Evolutionary conservation across 2,113 vertebrate species (phyloP).

Genomic region (Paralichthys olivaceus): DNA sequence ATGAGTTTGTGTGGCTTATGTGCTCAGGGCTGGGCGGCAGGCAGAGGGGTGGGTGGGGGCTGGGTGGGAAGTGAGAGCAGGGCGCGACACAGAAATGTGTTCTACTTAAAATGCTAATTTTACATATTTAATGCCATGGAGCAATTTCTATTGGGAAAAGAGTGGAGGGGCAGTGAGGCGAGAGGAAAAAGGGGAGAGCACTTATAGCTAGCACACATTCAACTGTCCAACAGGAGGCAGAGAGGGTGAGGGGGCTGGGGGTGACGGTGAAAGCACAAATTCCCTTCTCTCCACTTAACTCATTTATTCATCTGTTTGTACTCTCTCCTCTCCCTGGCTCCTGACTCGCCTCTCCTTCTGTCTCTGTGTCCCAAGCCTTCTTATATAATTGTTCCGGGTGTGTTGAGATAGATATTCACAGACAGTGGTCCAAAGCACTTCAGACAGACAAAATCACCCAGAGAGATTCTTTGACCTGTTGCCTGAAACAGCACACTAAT

Average conservation of each 20-base stretch:
- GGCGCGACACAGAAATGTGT: slow-evolving; percentile 74
- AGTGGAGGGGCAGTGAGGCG: slow-evolving; percentile 64
- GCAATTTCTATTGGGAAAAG: slow-evolving; percentile 70
- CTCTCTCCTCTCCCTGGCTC: slow-evolving; percentile 8
- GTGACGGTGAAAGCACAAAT: slow-evolving; percentile 57
- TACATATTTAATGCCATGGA: slow-evolving; percentile 84
- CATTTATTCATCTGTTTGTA: slow-evolving; percentile 77
- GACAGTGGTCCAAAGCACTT: slow-evolving; percentile 29
- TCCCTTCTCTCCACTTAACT: slow-evolving; percentile 78
- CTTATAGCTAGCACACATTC: slow-evolving; percentile 64
- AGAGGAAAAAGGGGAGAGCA: slow-evolving; percentile 60
- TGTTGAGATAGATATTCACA: slow-evolving; percentile 36
- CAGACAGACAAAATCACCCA: slow-evolving; percentile 26
- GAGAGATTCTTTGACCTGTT: slow-evolving; percentile 41
- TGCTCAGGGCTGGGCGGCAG: slow-evolving; percentile 78
- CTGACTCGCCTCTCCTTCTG: slow-evolving; percentile 28
- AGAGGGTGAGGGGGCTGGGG: slow-evolving; percentile 10
- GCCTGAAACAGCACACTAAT: slow-evolving; percentile 21
- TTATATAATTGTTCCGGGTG: slow-evolving; percentile 60
- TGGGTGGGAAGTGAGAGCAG: slow-evolving; percentile 31
- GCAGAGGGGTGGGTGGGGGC: slow-evolving; percentile 33
- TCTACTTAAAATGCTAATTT: slow-evolving; percentile 86
- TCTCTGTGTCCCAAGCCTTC: slow-evolving; percentile 37
- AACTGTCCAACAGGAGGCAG: slow-evolving; percentile 59
- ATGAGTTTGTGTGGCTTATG: slow-evolving; percentile 81